Evolutionary conservation across 2,888 invertebrate species (phyloP), one percentile per base, ranked within the genome.

Genomic region (Drosophila longiperda): DNA sequence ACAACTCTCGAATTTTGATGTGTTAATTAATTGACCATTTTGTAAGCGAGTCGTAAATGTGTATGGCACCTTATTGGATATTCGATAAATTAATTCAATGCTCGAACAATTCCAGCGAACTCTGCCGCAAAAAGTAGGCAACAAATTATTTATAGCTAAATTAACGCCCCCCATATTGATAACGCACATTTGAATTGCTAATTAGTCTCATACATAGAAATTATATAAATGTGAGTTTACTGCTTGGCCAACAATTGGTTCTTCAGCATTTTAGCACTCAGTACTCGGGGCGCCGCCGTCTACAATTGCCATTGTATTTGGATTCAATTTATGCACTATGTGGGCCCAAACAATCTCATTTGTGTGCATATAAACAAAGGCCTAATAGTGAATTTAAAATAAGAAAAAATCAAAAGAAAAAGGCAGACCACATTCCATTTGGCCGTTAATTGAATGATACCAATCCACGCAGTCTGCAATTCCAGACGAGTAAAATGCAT

Each of bases 361-460:
- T 59, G 52, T 50, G 62, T 61, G 48, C 55, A 65, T 76, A 73
- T 60, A 73, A 74, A 87, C 82, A 84, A 84, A 82, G 88, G 81
- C 71, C 62, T 77, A 79, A 87, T 82, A 61, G 77, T 61, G 52
- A 80, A 80, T 88, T 85, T 88, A 80, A 85, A 85, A 74, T 72
- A 65, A 9, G 64, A 73, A 63, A 40, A 63, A 58, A 40, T n/a
- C n/a, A n/a, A 59, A 12, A 38, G 55, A 12, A 54, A 73, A 54
- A 40, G 23, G 50, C 26, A 52, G 33, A 57, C 15, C 23, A 60
- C 15, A 54, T 84, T 81, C 73, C 54, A 72, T 68, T 66, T 32
- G 66, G 23, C 72, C 69, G 75, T 82, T 87, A 84, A 84, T 89
- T 87, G 90, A 84, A 89, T 78, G 85, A 58, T 63, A 33, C 69